phyloP scores from a whole-genome alignment of 2,888 invertebrate species.

The Trisateles emortualis region DNA sequence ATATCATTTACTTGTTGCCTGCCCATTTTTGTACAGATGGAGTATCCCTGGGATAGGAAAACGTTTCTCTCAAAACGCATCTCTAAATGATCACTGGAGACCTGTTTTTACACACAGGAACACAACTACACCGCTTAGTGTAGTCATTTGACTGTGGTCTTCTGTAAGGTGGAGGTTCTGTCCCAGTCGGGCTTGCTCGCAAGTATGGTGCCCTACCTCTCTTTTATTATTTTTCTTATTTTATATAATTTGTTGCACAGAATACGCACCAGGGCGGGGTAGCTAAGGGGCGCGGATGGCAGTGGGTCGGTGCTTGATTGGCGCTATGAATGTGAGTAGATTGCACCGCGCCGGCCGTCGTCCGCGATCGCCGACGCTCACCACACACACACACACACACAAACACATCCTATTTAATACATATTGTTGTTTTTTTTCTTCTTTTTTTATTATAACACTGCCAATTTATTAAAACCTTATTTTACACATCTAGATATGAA shows the following conservation, averaged over 20 bases:
- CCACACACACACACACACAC: constrained; percentile 35
- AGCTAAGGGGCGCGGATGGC: constrained; percentile 74
- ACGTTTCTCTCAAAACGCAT: too few species aligned
- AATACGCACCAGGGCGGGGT: constrained; percentile 66
- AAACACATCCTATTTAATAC: constrained; percentile 38
- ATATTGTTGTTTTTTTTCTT: constrained; percentile 23
- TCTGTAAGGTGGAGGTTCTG: too few species aligned
- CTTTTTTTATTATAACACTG: not conserved
- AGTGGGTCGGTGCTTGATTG: constrained; percentile 84
- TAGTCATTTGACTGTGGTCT: too few species aligned
- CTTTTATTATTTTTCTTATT: not conserved
- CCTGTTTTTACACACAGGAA: too few species aligned
- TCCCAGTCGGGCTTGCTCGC: too few species aligned
- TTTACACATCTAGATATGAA: too few species aligned
- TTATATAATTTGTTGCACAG: constrained; percentile 3
- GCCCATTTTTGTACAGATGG: too few species aligned
- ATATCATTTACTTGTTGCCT: too few species aligned
- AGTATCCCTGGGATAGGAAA: too few species aligned
- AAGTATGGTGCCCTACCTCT: too few species aligned
- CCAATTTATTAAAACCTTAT: not conserved
- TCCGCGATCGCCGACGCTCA: constrained; percentile 46
- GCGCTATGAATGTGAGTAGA: constrained; percentile 85
- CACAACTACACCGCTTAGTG: too few species aligned
- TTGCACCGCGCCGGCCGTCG: constrained; percentile 67
- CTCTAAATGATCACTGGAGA: too few species aligned